Percentiles rank a stretch among this genome's conserved stretches.
These are phyloP conservation scores for Mantis religiosa DNA, from an alignment of 2,888 invertebrate genomes.

Conservation along the genomic window DNA sequence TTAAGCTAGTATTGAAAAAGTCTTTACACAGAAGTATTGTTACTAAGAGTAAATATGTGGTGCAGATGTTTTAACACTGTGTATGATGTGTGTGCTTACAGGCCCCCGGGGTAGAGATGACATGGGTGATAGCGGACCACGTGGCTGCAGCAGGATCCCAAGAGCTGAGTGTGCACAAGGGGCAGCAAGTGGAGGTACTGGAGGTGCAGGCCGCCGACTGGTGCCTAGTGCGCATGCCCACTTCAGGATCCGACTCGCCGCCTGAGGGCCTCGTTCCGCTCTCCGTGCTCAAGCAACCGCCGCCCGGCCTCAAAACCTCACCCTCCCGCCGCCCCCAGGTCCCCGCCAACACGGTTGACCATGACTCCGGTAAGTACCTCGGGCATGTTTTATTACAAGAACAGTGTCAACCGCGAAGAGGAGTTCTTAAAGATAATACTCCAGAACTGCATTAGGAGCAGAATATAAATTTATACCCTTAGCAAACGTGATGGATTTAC, in stretches of 20 bases:
- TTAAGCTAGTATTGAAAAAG: too few species aligned
- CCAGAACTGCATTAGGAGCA: too few species aligned
- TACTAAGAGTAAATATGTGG: background rate
- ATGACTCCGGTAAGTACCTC: conserved; percentile 31
- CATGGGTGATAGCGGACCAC: conserved; percentile 87
- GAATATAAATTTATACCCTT: too few species aligned
- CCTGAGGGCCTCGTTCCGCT: conserved; percentile 79
- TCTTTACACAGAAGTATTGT: too few species aligned
- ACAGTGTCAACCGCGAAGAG: too few species aligned
- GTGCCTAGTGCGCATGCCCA: conserved; percentile 49
- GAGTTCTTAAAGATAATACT: too few species aligned
- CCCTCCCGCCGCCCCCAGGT: conserved; percentile 47
- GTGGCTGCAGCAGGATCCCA: conserved; percentile 67
- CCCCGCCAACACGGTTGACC: conserved; percentile 8
- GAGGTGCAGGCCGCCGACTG: conserved; percentile 62
- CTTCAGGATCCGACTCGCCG: conserved; percentile 47
- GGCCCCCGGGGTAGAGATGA: conserved; percentile 68
- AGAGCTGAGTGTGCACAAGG: conserved; percentile 81
- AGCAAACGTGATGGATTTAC: too few species aligned
- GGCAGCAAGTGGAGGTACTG: conserved; percentile 90
- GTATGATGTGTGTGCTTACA: background rate
- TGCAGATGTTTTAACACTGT: too few species aligned
- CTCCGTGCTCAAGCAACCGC: conserved; percentile 71
- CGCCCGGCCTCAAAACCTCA: conserved; percentile 54
- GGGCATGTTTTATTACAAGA: too few species aligned